These are phyloP conservation scores for Antitype chi DNA, from an alignment of 2,888 invertebrate genomes.

Conservation along the genomic window DNA sequence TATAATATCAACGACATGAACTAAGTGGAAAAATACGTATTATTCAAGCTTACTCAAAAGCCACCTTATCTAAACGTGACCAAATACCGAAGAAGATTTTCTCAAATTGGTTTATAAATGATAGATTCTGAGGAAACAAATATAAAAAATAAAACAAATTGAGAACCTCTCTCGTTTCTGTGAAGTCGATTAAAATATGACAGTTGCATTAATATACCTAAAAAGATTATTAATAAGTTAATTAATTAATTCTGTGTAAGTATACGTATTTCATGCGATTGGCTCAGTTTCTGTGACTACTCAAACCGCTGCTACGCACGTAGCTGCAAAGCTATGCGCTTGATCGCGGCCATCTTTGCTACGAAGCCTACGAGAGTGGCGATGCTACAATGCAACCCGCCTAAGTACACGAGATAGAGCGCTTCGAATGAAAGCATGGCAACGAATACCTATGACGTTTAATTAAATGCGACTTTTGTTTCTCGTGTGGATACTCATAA, in stretches of 20 bases:
- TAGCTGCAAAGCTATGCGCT: constrained; percentile 1
- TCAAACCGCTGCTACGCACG: constrained; percentile 6
- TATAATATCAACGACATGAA: no score
- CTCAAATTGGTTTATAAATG: no score
- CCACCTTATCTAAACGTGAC: no score
- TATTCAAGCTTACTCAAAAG: no score
- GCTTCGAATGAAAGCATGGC: constrained; percentile 16
- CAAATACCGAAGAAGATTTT: no score
- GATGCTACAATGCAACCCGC: constrained; percentile 25
- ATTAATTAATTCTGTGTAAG: background rate
- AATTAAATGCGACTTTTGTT: background rate
- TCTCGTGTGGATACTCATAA: background rate
- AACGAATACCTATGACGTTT: background rate
- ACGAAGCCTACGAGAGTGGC: constrained; percentile 18
- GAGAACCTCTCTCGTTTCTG: no score
- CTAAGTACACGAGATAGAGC: constrained; percentile 5
- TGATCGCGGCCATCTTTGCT: constrained; percentile 9
- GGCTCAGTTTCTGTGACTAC: no score
- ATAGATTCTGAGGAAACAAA: no score
- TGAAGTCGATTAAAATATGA: background rate
- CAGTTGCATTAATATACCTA: background rate
- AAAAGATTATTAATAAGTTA: background rate
- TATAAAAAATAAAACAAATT: no score
- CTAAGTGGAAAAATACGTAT: no score
- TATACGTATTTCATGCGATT: background rate